Evolutionary conservation across 1,140 invertebrate species (phyloP).

Genomic region (Drosophila arizonae): DNA sequence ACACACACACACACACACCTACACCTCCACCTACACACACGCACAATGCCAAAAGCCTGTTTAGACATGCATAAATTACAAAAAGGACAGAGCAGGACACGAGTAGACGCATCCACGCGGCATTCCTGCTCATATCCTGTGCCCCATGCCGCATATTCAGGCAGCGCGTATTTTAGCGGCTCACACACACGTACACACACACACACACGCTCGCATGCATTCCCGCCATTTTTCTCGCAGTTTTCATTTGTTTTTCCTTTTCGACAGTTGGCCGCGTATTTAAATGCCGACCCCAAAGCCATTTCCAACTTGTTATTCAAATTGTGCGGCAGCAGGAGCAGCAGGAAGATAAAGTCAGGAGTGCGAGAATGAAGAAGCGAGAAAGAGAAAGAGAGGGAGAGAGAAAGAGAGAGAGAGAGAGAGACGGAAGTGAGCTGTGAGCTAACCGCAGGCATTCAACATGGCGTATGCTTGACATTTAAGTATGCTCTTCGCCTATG

Average conservation of each 20-base stretch:
- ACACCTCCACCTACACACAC: slow-evolving; percentile 7
- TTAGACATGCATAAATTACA: slow-evolving; percentile 65
- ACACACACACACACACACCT: neutral
- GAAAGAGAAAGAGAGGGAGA: neutral
- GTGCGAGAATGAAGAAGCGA: neutral
- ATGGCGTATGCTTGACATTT: slow-evolving; percentile 66
- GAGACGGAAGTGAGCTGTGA: neutral
- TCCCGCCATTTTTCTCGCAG: slow-evolving; percentile 24
- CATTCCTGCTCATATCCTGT: slow-evolving; percentile 19
- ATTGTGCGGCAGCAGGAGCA: slow-evolving; percentile 24
- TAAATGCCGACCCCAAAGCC: slow-evolving; percentile 27
- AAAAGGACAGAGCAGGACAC: slow-evolving; percentile 33
- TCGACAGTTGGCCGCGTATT: slow-evolving; percentile 42
- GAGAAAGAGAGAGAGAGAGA: slow-evolving; percentile 10
- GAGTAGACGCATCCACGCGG: slow-evolving; percentile 25
- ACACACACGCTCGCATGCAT: slow-evolving; percentile 25
- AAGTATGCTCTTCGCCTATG: slow-evolving; percentile 46
- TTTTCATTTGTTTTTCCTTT: slow-evolving; percentile 47
- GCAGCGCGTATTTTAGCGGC: slow-evolving; percentile 39
- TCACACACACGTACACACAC: slow-evolving; percentile 40
- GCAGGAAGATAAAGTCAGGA: too few species aligned
- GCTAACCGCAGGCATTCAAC: slow-evolving; percentile 64
- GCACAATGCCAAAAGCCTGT: slow-evolving; percentile 42
- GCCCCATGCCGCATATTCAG: slow-evolving; percentile 7
- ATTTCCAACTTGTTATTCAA: slow-evolving; percentile 47